Evolutionary conservation across 1,140 invertebrate species (phyloP), one percentile per base, ranked within the genome.

Genomic region (Atta cephalotes): DNA sequence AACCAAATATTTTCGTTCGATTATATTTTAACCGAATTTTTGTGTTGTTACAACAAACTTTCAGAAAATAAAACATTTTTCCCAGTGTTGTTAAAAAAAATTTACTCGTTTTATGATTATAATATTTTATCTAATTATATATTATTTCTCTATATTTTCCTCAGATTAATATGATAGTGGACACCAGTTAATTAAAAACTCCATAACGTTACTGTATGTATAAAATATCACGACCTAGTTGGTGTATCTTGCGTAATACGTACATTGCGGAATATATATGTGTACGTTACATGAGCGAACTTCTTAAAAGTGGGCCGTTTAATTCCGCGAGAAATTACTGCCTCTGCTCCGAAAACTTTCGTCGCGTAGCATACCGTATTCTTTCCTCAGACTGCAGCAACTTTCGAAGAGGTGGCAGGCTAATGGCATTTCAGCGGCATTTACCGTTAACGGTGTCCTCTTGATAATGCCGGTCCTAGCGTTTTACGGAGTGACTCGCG

Each of bases 371-470:
- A 51, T 72, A 51, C 58, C 53, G 76, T 72, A 72, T 56, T 87
- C 72, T 60, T 66, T 60, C 6, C 53, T 45, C 35, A 12, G 25
- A 12, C 51, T 31, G 21, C 56, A 16, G 60, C 28, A 89, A 89
- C 84, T 89, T 87, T 87, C 87, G 71, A 89, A 70, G 74, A 62
- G 51, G 49, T 10, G 16, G 28, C 56, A 49, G 62, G 70, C 76
- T 89, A 89, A 89, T 81, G 84, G 70, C 84, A 89, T 89, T 89
- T 89, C 88, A 62, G 60, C 76, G 87, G 70, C 82, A 77, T 89
- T 89, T 89, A 86, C 39, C 39, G 31, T 31, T 65, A 87, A 87
- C 81, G 56, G 53, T 58, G 65, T 80, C 45, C 70, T 53, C 86
- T 71, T 63, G 65, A 78, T 86, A 87, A 88, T 70, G 62, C 65